Conservation (phyloP, 1,140 invertebrate genomes). For the Papilio helenus region DNA sequence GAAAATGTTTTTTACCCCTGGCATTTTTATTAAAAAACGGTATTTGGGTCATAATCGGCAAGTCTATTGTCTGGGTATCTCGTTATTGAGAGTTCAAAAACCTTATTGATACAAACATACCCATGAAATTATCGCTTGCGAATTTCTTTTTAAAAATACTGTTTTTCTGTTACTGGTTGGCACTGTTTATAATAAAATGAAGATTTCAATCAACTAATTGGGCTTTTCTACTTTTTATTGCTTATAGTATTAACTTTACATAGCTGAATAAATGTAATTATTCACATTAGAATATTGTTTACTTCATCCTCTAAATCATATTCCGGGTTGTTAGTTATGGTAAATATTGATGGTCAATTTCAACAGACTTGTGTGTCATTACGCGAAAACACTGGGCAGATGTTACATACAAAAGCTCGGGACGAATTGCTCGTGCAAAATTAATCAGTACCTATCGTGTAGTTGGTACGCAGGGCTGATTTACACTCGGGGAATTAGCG, state of each 20-base stretch:
- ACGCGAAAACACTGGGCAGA: constrained; percentile 53
- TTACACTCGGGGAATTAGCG: constrained; percentile 46
- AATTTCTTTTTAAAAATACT: neutral
- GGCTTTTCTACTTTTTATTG: neutral
- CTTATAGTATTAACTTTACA: neutral
- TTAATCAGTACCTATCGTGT: constrained; percentile 66
- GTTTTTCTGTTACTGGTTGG: too few species aligned
- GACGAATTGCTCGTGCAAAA: constrained; percentile 70
- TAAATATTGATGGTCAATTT: neutral
- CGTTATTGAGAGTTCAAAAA: neutral
- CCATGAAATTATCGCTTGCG: neutral
- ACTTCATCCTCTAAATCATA: neutral
- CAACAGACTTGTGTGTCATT: constrained; percentile 63
- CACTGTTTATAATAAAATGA: neutral
- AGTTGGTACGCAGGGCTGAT: constrained; percentile 38
- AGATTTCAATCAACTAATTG: neutral
- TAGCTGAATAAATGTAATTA: neutral
- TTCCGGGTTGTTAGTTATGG: neutral
- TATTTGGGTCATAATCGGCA: neutral
- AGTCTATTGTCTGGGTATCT: neutral
- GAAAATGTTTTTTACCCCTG: constrained; percentile 40
- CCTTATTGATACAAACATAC: neutral
- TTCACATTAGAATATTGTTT: neutral
- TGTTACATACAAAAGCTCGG: constrained; percentile 58
- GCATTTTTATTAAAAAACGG: neutral